A percentile compares a stretch with the other conserved stretches of the same genome.
phyloP scores from a whole-genome alignment of 2,888 invertebrate species.

The Drosophila seclusa region DNA sequence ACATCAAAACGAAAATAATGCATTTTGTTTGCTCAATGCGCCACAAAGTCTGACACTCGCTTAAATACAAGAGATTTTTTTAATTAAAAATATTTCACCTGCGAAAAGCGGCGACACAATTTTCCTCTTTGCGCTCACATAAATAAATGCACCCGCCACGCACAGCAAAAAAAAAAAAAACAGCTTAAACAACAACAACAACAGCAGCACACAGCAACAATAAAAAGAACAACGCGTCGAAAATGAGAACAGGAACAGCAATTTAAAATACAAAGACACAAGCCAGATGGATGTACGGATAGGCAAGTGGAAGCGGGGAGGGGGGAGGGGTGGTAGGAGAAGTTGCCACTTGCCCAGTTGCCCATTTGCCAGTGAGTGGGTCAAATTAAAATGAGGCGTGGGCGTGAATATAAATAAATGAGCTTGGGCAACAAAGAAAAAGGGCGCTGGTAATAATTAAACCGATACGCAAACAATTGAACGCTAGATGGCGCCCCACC shows the following conservation, averaged over 20 bases:
- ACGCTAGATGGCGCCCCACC: slow-evolving; percentile 69
- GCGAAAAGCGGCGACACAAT: slow-evolving; percentile 70
- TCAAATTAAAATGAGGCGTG: slow-evolving; percentile 78
- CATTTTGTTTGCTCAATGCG: slow-evolving; percentile 42
- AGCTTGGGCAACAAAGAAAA: slow-evolving; percentile 42
- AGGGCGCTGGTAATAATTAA: slow-evolving; percentile 72
- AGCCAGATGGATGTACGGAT: slow-evolving; percentile 44
- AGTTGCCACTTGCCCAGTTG: slow-evolving; percentile 43
- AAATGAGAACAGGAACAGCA: slow-evolving; percentile 69
- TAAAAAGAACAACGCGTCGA: slow-evolving; percentile 25
- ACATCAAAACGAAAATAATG: slow-evolving; percentile 34
- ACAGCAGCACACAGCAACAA: slow-evolving; percentile 23
- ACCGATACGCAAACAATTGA: slow-evolving; percentile 79
- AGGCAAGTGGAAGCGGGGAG: background rate
- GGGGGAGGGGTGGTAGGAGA: background rate
- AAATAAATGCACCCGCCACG: slow-evolving; percentile 72
- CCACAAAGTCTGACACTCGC: slow-evolving; percentile 60
- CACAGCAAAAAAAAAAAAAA: slow-evolving; percentile 38
- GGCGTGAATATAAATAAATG: slow-evolving; percentile 80
- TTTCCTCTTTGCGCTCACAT: slow-evolving; percentile 69
- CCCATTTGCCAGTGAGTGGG: slow-evolving; percentile 54
- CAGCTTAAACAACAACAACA: slow-evolving; percentile 19
- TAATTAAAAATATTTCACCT: slow-evolving; percentile 79
- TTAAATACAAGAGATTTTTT: slow-evolving; percentile 79
- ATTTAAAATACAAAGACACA: slow-evolving; percentile 76